Percentiles rank a stretch among this genome's conserved stretches.
Evolutionary conservation across 1,140 invertebrate species (phyloP).

Genomic region (Camponotus floridanus): DNA sequence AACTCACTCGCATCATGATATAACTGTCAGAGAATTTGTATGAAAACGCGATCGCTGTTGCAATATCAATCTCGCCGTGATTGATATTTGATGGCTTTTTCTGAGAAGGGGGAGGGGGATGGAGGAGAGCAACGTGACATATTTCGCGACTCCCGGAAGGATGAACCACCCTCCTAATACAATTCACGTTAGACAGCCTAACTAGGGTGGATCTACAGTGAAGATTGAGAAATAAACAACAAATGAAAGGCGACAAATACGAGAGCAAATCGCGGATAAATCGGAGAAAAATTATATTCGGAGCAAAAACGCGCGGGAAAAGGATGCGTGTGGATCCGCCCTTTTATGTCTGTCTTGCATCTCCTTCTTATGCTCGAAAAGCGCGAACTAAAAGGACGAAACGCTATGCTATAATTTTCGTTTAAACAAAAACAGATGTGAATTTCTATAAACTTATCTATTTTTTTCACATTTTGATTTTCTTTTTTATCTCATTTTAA

Average conservation of each 20-base stretch:
- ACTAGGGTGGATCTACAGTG: background rate
- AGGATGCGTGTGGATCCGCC: conserved; percentile 12
- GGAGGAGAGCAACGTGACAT: background rate
- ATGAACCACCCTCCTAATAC: conserved; percentile 6
- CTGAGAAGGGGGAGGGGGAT: background rate
- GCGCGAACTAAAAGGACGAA: background rate
- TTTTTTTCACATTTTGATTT: too few species aligned
- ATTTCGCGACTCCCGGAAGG: background rate
- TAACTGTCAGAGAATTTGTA: conserved; percentile 12
- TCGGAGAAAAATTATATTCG: background rate
- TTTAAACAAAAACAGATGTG: background rate
- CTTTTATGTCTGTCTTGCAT: background rate
- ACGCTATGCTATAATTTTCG: background rate
- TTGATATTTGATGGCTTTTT: conserved; percentile 56
- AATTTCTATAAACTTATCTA: background rate
- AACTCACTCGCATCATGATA: background rate
- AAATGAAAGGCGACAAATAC: background rate
- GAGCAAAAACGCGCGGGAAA: conserved; percentile 44
- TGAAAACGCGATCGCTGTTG: conserved; percentile 17
- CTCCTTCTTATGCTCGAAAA: background rate
- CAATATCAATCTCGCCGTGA: conserved; percentile 52
- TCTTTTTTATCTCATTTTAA: background rate
- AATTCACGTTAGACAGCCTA: conserved; percentile 18
- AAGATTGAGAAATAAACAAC: conserved; percentile 24
- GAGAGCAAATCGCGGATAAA: background rate